Base-by-base conservation (phyloP, 1,140 invertebrate species). In the Branchinecta lynchi region DNA sequence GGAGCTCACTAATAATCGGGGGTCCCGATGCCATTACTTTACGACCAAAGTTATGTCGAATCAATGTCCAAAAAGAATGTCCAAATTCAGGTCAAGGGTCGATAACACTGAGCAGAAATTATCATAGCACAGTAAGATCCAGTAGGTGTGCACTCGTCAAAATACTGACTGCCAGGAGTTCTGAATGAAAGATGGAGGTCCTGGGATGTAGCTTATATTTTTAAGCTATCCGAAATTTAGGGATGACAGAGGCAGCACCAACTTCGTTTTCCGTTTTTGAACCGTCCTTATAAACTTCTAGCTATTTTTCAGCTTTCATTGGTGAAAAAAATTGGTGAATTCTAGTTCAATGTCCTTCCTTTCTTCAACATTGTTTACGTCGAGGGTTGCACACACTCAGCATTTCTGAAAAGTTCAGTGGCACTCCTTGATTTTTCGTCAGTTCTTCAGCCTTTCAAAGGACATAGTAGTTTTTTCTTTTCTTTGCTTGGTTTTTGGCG, bases 401-500 rank as follows among this genome's bases (percentile, higher is more conserved):
- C 46, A 51, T 51, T 51, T 51, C 46, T 51, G 46, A 51, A 51
- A 51, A 51, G 46, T 51, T 51, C n/a, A 51, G 46, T 51, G 9
- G 46, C 46, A 51, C 46, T 51, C 46, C 46, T 51, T 51, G 46
- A 51, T 51, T 51, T 51, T 51, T 51, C 46, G n/a, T 51, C 46
- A 51, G 46, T 51, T 51, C 46, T 51, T 51, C 46, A 51, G 46
- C 46, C 46, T 51, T 51, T 51, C 9, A 9, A 51, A 51, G 46
- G 46, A 51, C 46, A 51, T 51, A 51, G 46, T 51, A 51, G 46
- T 51, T 51, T 51, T 51, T 51, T n/a, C 46, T 51, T 51, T 51
- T 51, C 46, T 51, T 51, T 51, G 46, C n/a, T 51, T 51, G 46
- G 46, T 51, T 51, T 9, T 51, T 51, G 46, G 46, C 46, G 46